Conservation (phyloP, 2,113 vertebrate species). For the Urocitellus parryii region DNA sequence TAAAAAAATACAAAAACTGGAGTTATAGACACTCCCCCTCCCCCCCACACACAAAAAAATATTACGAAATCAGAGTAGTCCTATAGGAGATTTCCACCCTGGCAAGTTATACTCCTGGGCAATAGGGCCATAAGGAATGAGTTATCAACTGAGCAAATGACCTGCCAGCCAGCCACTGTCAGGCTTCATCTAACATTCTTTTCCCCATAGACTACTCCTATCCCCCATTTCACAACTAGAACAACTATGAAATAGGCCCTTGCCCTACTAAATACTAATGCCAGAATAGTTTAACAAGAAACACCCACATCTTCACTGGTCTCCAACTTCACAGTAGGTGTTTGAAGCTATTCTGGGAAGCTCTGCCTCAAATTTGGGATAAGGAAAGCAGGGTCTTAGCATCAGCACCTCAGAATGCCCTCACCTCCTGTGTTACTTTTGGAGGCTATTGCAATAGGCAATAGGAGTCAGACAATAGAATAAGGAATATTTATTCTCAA, state of each 20-base stretch:
- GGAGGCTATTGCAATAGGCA: neutral
- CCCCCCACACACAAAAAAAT: neutral
- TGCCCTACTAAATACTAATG: neutral
- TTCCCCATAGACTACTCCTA: neutral
- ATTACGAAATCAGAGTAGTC: neutral
- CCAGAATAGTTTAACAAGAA: neutral
- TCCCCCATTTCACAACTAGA: neutral
- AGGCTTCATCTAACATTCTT: neutral
- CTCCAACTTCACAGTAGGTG: neutral
- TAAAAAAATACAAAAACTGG: no score
- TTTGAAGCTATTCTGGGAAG: neutral
- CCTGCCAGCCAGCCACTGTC: neutral
- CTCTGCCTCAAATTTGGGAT: neutral
- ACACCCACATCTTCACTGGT: neutral
- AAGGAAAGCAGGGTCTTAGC: neutral
- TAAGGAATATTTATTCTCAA: conserved; percentile 54
- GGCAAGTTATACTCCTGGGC: neutral
- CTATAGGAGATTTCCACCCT: neutral
- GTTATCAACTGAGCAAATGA: neutral
- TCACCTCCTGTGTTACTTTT: neutral
- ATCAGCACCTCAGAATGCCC: neutral
- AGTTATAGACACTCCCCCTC: no score
- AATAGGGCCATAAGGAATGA: neutral
- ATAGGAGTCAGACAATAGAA: conserved; percentile 40
- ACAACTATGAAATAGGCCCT: neutral